Base-by-base conservation (phyloP, 92 coral and sea anemone genomes). In the Epizoanthus illoricatus region DNA sequence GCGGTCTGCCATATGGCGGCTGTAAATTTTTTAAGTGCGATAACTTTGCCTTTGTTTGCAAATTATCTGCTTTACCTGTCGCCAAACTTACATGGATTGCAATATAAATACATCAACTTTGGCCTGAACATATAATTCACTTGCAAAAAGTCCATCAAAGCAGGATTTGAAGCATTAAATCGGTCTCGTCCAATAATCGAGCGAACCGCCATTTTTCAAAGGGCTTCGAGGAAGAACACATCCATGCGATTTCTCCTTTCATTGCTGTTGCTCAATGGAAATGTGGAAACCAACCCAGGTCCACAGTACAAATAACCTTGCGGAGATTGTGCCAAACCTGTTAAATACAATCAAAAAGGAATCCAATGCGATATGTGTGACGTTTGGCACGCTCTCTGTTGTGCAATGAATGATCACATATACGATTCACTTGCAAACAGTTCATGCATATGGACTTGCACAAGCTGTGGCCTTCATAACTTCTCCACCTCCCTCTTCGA, bases 201-300 rank as follows among this genome's bases (percentile, higher is more conserved):
- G 47, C 47, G 47, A 43, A 43, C 47, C 47, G 47, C 47, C 47
- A 43, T 43, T 43, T 43, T 43, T 43, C 47, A 43, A 43, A 43
- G 47, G 47, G 47, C 47, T 43, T 28, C 33, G 33, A 28, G 33
- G 33, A 28, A 28, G 33, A 28, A 28, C 33, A 28, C 33, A 28
- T 28, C 33, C 33, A 28, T 28, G 33, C 33, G 33, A 28, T 28
- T 28, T 28, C 67, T 62, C 21, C 33, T 65, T 2, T 71, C 60
- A 45, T 59, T 42, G 36, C 75, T 71, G 9, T 20, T 71, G 59
- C 60, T 45, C 10, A 43, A 47, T 47, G 76, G 76, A 71, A 71
- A 71, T 71, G 49, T 71, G n/a, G 76, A 71, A 19, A 71, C 60
- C 56, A 71, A 71, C 20, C 76, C 76, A 11, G 60, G 76, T 11